Conservation (phyloP, 2,113 vertebrate genomes). For the Jacana jacana region DNA sequence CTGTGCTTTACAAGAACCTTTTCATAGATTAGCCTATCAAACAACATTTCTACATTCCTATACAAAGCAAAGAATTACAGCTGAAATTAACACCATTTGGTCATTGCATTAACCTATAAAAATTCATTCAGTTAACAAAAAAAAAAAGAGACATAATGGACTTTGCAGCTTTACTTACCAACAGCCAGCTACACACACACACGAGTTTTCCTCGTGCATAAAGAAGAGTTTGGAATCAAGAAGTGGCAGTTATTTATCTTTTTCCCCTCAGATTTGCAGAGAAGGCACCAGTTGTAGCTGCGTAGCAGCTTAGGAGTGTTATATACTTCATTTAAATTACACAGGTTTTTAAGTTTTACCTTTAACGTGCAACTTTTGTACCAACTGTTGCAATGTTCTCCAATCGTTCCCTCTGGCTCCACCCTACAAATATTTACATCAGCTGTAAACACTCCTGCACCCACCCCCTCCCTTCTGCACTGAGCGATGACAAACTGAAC, state of each 20-base stretch:
- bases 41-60: constrained; percentile 55
- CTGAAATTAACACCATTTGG: constrained; percentile 66
- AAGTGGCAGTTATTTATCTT: background rate
- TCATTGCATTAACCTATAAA: constrained; percentile 65
- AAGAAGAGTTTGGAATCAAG: constrained; percentile 10
- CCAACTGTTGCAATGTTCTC: background rate
- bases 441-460: constrained; percentile 35
- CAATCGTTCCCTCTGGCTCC: constrained; percentile 9
- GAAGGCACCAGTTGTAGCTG: constrained; percentile 61
- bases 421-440: constrained; percentile 44
- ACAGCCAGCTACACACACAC: constrained; percentile 12
- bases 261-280: background rate
- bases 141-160: background rate
- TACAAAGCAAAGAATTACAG: constrained; percentile 69
- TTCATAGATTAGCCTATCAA: constrained; percentile 49
- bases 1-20: constrained; percentile 58
- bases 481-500: background rate
- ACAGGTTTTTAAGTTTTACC: background rate
- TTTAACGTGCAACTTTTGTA: background rate
- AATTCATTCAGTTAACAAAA: constrained; percentile 31
- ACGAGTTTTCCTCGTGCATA: background rate
- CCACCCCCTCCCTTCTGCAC: constrained; percentile 28
- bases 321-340: constrained; percentile 49
- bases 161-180: constrained; percentile 28
- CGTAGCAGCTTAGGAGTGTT: constrained; percentile 57